Base-by-base conservation (phyloP, 2,888 invertebrate genomes). In the Cantharis rustica region DNA sequence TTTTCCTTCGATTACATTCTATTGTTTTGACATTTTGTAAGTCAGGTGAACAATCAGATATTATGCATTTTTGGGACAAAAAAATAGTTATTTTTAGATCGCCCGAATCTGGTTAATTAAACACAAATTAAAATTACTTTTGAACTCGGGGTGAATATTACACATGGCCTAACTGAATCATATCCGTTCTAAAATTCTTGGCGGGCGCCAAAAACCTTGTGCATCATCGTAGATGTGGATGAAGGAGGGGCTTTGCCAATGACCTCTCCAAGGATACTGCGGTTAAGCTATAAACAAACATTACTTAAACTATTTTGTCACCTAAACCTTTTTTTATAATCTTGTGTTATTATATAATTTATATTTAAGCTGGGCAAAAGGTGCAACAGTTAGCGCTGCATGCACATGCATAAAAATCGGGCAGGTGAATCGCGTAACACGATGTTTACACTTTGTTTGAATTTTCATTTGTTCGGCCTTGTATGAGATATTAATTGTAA, bases 401-500 rank as follows among this genome's bases (percentile, higher is more conserved):
- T 31, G 31, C 16, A 61, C n/a, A 17, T 47, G 61, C 47, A 17
- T 3, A 17, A 63, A n/a, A 61, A 71, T 27, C 61, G 70, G 17
- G 79, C 82, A 83, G 81, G 82, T 83, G 81, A 82, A 83, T 82
- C 81, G 80, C 76, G 81, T n/a, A n/a, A n/a, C n/a, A n/a, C n/a
- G n/a, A n/a, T n/a, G n/a, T n/a, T n/a, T n/a, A 77, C 82, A 69
- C 84, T 83, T 84, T 84, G 83, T 78, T 75, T 83, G 80, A 81
- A 82, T 80, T 82, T 82, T 82, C 74, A 75, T 80, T 80, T 83
- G 83, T 81, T n/a, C 20, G 10, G 20, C 7, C 1, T n/a, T 20
- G 11, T 63, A 11, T 3, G 4, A 17, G 16, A 16, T 20, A 66
- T 11, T 68, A 26, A 68, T 68, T 15, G 4, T n/a, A 9, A 27